These are phyloP conservation scores for Automeris io DNA, from an alignment of 2,888 invertebrate species.

Conservation along the genomic window DNA sequence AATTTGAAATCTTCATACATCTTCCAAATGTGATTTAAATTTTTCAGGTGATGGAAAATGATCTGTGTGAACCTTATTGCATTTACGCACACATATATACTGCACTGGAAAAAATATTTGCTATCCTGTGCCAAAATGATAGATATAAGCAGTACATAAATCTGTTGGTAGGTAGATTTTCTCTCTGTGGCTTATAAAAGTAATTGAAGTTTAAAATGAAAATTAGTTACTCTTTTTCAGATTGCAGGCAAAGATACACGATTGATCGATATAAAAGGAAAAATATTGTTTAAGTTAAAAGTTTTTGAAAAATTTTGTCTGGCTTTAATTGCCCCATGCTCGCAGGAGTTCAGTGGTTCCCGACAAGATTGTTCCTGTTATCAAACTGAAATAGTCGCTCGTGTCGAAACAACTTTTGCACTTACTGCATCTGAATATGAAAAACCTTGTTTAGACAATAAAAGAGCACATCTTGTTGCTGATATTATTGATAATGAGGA, in stretches of 20 bases:
- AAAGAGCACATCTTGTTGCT: conserved; percentile 60
- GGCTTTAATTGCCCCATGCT: conserved; percentile 62
- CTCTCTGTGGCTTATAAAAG: background rate
- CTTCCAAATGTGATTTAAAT: background rate
- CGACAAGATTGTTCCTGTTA: conserved; percentile 43
- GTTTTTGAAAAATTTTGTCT: conserved; percentile 60
- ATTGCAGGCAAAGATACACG: conserved; percentile 54
- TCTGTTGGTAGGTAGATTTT: conserved; percentile 49
- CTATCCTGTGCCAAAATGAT: conserved; percentile 52
- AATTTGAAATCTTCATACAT: background rate
- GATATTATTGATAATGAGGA: conserved; percentile 64
- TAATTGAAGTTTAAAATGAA: background rate
- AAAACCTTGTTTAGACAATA: conserved; percentile 35
- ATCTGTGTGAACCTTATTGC: conserved; percentile 64
- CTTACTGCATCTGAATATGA: conserved; percentile 37
- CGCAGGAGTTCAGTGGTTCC: conserved; percentile 30
- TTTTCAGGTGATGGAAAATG: conserved; percentile 61
- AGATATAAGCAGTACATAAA: conserved; percentile 60
- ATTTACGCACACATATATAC: conserved; percentile 67
- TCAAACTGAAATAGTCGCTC: conserved; percentile 38
- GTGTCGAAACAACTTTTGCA: conserved; percentile 39
- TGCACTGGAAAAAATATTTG: conserved; percentile 66
- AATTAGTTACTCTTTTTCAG: conserved; percentile 27
- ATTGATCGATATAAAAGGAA: conserved; percentile 56
- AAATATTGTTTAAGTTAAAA: conserved; percentile 62